Percentiles rank a stretch among this genome's conserved stretches.
Conservation (phyloP, 2,888 invertebrate genomes). For the Conops quadrifasciatus region DNA sequence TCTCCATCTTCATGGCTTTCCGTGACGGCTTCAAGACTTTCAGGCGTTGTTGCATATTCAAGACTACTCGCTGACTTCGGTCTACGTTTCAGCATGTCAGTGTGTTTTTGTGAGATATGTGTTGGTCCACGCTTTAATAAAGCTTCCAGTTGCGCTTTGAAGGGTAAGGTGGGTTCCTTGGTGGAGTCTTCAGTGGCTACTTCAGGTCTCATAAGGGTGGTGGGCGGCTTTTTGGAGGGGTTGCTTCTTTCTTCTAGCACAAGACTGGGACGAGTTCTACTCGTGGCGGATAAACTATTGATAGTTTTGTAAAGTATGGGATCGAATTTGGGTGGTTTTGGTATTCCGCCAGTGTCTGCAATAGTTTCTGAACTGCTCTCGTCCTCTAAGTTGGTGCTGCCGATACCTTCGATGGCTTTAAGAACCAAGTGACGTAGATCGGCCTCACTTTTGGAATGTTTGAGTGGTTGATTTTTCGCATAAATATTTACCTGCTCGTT, state of each 20-base stretch:
- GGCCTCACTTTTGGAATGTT: conserved; percentile 60
- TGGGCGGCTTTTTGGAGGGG: no score
- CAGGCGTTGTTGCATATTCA: conserved; percentile 32
- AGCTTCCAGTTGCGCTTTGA: conserved; percentile 59
- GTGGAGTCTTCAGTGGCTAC: conserved; percentile 6
- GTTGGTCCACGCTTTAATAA: conserved; percentile 58
- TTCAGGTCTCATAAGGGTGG: no score
- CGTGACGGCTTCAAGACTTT: conserved; percentile 19
- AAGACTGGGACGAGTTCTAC: conserved; percentile 54
- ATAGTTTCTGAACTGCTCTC: conserved; percentile 1
- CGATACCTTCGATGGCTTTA: conserved; percentile 48
- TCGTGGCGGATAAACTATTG: conserved; percentile 50
- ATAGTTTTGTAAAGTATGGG: conserved; percentile 59
- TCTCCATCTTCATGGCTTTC: conserved; percentile 23
- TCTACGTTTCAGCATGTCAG: conserved; percentile 47
- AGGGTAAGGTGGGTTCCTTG: conserved; percentile 46
- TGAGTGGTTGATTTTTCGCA: conserved; percentile 40
- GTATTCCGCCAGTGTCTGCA: conserved; percentile 46
- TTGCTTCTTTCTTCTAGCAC: conserved; percentile 17
- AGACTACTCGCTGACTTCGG: conserved; percentile 50
- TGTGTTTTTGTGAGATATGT: conserved; percentile 50
- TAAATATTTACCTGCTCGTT: neutral
- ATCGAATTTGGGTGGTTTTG: conserved; percentile 62
- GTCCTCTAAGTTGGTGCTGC: conserved; percentile 7
- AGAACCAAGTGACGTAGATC: conserved; percentile 53